Percentiles rank a stretch among this genome's conserved stretches.
phyloP scores from a whole-genome alignment of 2,888 invertebrate genomes.

The Athripsodes cinereus region DNA sequence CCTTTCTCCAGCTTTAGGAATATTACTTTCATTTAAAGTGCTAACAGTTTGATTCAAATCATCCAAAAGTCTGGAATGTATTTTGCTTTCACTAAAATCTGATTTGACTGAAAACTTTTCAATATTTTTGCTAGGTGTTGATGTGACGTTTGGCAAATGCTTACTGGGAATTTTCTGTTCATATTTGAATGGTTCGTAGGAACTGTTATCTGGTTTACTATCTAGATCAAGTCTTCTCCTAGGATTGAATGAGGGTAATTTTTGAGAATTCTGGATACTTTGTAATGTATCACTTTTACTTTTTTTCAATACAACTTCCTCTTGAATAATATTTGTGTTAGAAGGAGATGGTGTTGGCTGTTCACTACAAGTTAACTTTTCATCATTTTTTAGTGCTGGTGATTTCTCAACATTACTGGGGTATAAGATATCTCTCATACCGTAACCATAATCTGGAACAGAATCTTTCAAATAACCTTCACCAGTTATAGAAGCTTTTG shows the following conservation, averaged over 20 bases:
- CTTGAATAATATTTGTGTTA: background rate
- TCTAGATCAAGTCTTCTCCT: background rate
- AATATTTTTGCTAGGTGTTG: background rate
- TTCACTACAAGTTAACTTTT: background rate
- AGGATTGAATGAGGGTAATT: background rate
- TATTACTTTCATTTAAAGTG: slow-evolving; percentile 5
- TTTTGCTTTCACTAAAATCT: background rate
- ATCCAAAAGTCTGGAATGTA: background rate
- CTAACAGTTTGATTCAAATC: background rate
- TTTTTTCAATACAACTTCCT: background rate
- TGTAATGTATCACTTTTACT: background rate
- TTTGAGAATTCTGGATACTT: background rate
- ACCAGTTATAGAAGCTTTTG: background rate
- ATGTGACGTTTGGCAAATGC: background rate
- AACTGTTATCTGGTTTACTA: too few relatives aligned
- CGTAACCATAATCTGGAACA: slow-evolving; percentile 37
- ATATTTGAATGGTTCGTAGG: too few relatives aligned
- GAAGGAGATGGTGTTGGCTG: background rate
- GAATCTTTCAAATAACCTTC: slow-evolving; percentile 34
- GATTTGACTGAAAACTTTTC: too few relatives aligned
- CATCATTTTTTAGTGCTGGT: background rate
- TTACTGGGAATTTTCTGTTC: background rate
- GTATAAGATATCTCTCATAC: slow-evolving; percentile 32
- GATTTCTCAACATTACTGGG: background rate
- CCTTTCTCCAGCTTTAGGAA: background rate